Evolutionary conservation across 2,113 vertebrate genomes (phyloP), one percentile per base, ranked within the genome.

Genomic region (Ictalurus punctatus): DNA sequence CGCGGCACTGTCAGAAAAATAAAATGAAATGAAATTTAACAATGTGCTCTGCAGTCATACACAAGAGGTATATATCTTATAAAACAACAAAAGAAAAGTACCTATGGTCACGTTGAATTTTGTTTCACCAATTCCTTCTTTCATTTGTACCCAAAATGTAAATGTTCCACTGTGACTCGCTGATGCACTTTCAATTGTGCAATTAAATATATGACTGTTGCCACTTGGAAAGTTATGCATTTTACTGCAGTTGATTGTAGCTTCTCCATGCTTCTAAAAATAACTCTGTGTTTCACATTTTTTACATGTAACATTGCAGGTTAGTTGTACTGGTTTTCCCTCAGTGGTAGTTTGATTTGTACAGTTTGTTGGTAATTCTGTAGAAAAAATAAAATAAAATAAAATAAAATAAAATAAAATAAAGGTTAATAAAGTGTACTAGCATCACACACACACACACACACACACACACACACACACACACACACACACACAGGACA

Each of bases 71-170:
- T 34, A 34, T 4, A 54, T n/a, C 1, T 79, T 78, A 48, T 48
- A 0, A 23, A 79, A 12, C n/a, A 25, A 79, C 25, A 79, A 74
- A 79, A 2, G 10, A 16, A 52, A 87, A 6, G 6, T 80, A 87
- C 86, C 59, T 34, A 80, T 44, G 17, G 1, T 87, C 59, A 87
- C 37, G 0, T 0, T 14, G 59, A 87, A 23, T 1, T 0, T 0
- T 2, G 1, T 23, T 0, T 2, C 0, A 5, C 0, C 13, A 3
- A 0, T 0, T 80, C 86, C 86, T 14, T 3, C 1, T 0, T 0
- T 65, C 27, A 34, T 61, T 87, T 80, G 86, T 52, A 67, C 59
- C 17, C 16, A 87, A 67, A 87, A 25, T 17, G 0, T 30, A 34
- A 23, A 80, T 2, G 9, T 37, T 52, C 74, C 59, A 9, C 5